phyloP scores from a whole-genome alignment of 1,140 invertebrate species.

The Frieseomelitta varia region DNA sequence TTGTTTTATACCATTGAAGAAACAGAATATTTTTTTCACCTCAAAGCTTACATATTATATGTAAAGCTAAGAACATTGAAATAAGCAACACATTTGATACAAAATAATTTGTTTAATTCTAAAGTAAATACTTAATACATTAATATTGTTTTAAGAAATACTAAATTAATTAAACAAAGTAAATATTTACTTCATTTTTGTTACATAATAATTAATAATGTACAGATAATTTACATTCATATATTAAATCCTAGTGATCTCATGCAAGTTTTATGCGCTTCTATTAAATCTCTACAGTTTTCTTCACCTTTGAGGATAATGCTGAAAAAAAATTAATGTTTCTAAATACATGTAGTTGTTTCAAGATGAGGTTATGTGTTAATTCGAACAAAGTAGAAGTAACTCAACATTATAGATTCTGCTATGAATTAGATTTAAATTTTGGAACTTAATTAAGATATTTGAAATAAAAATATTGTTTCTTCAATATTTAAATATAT shows the following conservation, averaged over 20 bases:
- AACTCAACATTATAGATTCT: neutral
- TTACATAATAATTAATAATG: constrained; percentile 1
- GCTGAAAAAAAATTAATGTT: constrained; percentile 84
- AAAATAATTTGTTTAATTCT: constrained; percentile 25
- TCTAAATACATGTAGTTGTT: neutral
- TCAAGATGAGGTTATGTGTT: constrained; percentile 10
- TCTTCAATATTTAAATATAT: constrained; percentile 12
- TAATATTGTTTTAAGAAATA: constrained; percentile 11
- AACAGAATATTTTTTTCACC: neutral
- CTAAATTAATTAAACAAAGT: constrained; percentile 33
- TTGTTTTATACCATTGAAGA: constrained; percentile 21
- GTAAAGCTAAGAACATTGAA: neutral
- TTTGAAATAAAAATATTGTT: neutral
- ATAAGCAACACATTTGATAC: constrained; percentile 19
- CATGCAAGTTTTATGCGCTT: constrained; percentile 99
- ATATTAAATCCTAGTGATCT: constrained; percentile 97
- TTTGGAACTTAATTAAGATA: neutral
- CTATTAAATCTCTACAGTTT: constrained; percentile 94
- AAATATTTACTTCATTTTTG: constrained; percentile 20
- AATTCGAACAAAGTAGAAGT: constrained; percentile 4
- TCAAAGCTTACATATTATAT: neutral
- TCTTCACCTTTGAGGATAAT: constrained; percentile 97
- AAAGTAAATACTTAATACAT: neutral
- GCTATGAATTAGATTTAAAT: neutral
- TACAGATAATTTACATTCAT: constrained; percentile 79